Conservation (phyloP, 2,797 vertebrate genomes). For the Mormyrops attenuatus region DNA sequence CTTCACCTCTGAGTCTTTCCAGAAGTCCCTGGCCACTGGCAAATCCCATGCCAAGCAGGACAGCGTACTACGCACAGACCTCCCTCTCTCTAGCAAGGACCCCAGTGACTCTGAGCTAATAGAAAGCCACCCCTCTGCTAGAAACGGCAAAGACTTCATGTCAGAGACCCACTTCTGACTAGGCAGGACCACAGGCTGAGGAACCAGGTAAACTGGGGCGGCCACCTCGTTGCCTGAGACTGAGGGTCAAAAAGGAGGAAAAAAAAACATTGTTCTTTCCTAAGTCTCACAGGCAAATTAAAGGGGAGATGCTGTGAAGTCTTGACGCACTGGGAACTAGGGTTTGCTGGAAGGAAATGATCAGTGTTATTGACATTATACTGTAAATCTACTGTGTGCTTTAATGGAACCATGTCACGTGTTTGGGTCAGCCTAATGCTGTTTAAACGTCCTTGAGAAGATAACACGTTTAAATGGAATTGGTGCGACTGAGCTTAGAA, state of each 20-base stretch:
- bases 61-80: conserved; percentile 74
- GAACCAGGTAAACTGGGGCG: neutral
- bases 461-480: neutral
- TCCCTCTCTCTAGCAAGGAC: conserved; percentile 60
- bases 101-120: conserved; percentile 53
- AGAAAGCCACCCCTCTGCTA: conserved; percentile 49
- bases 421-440: neutral
- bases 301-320: neutral
- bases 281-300: conserved; percentile 2
- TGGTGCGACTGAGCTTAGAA: neutral
- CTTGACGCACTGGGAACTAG: conserved; percentile 3
- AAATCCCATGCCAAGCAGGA: conserved; percentile 74
- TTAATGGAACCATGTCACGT: neutral
- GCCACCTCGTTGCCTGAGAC: neutral
- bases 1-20: conserved; percentile 94
- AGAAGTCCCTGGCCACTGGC: conserved; percentile 87
- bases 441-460: conserved; percentile 4
- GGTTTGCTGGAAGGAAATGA: conserved; percentile 12
- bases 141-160: conserved; percentile 75
- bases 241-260: neutral
- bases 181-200: neutral
- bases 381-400: conserved; percentile 14
- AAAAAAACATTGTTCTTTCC: neutral
- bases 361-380: conserved; percentile 17
- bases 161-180: conserved; percentile 73